Percentiles rank a stretch among this genome's conserved stretches.
Conservation (phyloP, 2,797 vertebrate species). For the Ambastaia sidthimunki region DNA sequence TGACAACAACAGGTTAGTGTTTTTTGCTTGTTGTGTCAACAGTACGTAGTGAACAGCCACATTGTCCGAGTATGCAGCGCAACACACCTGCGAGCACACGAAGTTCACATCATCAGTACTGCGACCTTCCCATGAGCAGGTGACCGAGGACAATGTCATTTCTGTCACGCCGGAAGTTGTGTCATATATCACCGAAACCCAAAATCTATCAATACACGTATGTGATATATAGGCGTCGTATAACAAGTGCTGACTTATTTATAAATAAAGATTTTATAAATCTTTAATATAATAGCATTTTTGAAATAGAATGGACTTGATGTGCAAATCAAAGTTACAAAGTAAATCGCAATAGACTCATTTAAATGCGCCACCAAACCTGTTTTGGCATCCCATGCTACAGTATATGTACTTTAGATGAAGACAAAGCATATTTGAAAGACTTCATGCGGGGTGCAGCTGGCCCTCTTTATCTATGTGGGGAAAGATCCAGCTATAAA, state of each 20-base stretch:
- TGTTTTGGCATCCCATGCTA: not conserved
- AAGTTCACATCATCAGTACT: constrained; percentile 27
- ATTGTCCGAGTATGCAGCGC: not conserved
- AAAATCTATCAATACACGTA: not conserved
- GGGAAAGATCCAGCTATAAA: not conserved
- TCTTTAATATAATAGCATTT: not conserved
- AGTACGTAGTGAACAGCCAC: not conserved
- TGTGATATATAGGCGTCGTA: not conserved
- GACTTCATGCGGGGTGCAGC: not conserved
- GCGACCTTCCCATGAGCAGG: constrained; percentile 71
- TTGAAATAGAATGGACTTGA: not conserved
- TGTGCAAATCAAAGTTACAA: constrained; percentile 16
- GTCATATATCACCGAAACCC: constrained; percentile 2
- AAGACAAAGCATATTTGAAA: constrained; percentile 3
- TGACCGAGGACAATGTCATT: constrained; percentile 68
- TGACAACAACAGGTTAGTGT: constrained; percentile 64
- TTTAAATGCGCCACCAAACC: not conserved
- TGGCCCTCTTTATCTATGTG: constrained; percentile 2
- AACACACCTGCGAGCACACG: constrained; percentile 65
- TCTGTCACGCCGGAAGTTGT: constrained; percentile 49
- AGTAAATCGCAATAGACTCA: not conserved
- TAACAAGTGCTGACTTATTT: not conserved
- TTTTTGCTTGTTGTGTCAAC: constrained; percentile 65
- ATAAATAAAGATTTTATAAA: no score
- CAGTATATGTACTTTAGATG: not conserved